Evolutionary conservation across 1,140 invertebrate genomes (phyloP), one percentile per base, ranked within the genome.

Genomic region (Drosophila pseudoananassae): DNA sequence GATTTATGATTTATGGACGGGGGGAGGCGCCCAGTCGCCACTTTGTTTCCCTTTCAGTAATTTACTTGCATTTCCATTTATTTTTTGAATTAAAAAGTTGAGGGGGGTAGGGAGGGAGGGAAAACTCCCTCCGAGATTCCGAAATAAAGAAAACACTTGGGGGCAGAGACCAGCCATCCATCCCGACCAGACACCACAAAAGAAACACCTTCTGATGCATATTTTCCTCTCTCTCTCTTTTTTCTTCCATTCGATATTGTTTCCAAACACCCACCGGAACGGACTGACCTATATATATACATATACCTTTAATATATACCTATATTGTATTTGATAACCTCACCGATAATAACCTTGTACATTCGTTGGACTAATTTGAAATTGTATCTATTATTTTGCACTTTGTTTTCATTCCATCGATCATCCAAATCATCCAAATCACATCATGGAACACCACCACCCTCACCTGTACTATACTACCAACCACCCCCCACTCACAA

Each of bases 301-400:
- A n/a, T n/a, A n/a, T n/a, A n/a, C n/a, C 64, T 49, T 55, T 33
- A 50, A 25, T 46, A 46, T 20, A n/a, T n/a, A n/a, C n/a, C n/a
- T n/a, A n/a, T n/a, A 23, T 61, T 49, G 17, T 56, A 38, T 64
- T 65, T 40, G 27, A 38, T 64, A 38, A 51, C 47, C 6, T 45
- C 45, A 56, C 57, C 36, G 15, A 45, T 65, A 7, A 46, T 45
- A 31, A 71, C 31, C 15, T n/a, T 71, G 49, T 20, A 50, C 14
- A 71, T 71, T 50, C 56, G 14, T 55, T 76, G 33, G 33, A 58
- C 25, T 58, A 51, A 76, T 76, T 76, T 74, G 25, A 5, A 23
- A 57, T 74, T 66, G 61, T 56, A 81, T 53, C 73, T 77, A 65
- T 69, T 69, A 43, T 69, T 68, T 69, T 68, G 65, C 65, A 69